Percentiles rank a stretch among this genome's conserved stretches.
phyloP scores from a whole-genome alignment of 2,888 invertebrate genomes.

The Silvanus unidentatus region DNA sequence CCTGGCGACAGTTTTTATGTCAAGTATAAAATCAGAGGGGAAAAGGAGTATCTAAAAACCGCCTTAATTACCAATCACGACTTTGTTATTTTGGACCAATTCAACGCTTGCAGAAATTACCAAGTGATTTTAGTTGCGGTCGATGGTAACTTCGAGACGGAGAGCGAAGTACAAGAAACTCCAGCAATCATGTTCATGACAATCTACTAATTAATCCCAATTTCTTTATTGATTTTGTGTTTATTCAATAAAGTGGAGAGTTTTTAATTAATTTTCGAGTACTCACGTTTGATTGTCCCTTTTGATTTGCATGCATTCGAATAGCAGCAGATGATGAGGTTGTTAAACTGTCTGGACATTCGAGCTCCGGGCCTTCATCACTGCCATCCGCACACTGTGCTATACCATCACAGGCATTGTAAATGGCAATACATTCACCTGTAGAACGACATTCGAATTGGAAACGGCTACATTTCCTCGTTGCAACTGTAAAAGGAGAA shows the following conservation, averaged over 20 bases:
- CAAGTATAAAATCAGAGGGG: conserved; percentile 32
- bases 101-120: conserved; percentile 35
- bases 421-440: conserved; percentile 88
- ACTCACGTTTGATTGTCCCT: background rate
- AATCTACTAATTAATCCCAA: background rate
- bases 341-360: conserved; percentile 54
- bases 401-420: conserved; percentile 92
- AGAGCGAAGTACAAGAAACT: conserved; percentile 32
- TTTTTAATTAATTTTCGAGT: conserved; percentile 1
- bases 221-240: background rate
- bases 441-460: conserved; percentile 84
- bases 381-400: conserved; percentile 87
- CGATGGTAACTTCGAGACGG: conserved; percentile 33
- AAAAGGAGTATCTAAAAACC: conserved; percentile 27
- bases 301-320: background rate
- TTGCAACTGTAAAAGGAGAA: too few species aligned
- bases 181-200: conserved; percentile 28
- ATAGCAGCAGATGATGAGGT: conserved; percentile 39
- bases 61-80: conserved; percentile 31
- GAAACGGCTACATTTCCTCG: conserved; percentile 67
- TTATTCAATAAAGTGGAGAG: background rate
- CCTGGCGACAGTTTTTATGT: conserved; percentile 36
- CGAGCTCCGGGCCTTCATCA: conserved; percentile 82
- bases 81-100: conserved; percentile 30
- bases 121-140: conserved; percentile 33